Conservation (phyloP, 2,888 invertebrate species). For the Harpagoxenus sublaevis region DNA sequence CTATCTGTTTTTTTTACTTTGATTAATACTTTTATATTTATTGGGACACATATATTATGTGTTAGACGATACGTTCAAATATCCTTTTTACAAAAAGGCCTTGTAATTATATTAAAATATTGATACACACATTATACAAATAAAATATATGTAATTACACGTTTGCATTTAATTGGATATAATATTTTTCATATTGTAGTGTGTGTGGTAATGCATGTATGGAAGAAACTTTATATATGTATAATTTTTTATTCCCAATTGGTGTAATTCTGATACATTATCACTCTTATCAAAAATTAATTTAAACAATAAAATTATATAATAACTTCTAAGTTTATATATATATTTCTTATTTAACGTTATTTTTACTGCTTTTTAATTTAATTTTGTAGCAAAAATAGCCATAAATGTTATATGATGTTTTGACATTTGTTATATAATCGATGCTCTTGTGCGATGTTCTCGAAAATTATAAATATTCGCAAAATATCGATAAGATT, state of each 20-base stretch:
- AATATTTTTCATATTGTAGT: background rate
- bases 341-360: background rate
- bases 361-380: background rate
- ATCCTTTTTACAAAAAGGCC: constrained; percentile 12
- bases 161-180: background rate
- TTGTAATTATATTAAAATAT: constrained; percentile 14
- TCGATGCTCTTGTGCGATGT: background rate
- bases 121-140: background rate
- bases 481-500: background rate
- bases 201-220: background rate
- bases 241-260: background rate
- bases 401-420: background rate
- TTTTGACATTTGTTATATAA: background rate
- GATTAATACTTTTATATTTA: constrained; percentile 27
- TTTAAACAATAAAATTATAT: background rate
- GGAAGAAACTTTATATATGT: background rate
- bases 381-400: background rate
- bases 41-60: background rate
- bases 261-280: background rate
- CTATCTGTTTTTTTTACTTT: constrained; percentile 16
- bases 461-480: background rate
- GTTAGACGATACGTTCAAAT: background rate
- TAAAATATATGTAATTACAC: background rate
- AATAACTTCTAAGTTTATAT: background rate
- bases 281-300: background rate